Conservation (phyloP, 2,888 invertebrate species). For the Prostheceraeus crozeri region DNA sequence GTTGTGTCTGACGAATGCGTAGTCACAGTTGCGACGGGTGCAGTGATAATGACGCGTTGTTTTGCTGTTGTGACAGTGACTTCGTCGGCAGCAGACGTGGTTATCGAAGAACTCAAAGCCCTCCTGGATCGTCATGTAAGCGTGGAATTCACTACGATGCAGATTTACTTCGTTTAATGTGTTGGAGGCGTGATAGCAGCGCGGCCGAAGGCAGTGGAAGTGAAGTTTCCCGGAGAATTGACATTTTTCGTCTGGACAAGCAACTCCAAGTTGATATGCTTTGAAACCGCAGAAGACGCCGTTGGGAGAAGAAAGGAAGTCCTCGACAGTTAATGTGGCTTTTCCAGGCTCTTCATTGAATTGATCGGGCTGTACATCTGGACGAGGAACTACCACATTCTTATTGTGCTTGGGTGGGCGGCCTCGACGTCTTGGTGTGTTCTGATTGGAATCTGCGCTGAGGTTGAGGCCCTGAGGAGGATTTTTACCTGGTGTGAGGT, state of each 20-base stretch:
- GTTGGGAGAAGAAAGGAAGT: conserved; percentile 41
- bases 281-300: conserved; percentile 37
- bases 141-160: conserved; percentile 78
- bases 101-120: conserved; percentile 76
- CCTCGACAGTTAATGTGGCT: conserved; percentile 24
- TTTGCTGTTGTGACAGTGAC: conserved; percentile 65
- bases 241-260: conserved; percentile 47
- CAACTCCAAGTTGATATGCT: not conserved
- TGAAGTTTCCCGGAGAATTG: conserved; percentile 69
- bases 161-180: conserved; percentile 69
- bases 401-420: conserved; percentile 80
- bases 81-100: conserved; percentile 66
- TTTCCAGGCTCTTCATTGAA: conserved; percentile 5
- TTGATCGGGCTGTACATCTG: conserved; percentile 42
- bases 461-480: not conserved
- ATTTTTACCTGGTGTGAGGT: not conserved
- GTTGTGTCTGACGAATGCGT: conserved; percentile 68
- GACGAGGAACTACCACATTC: conserved; percentile 44
- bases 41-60: conserved; percentile 72
- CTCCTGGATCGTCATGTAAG: conserved; percentile 67
- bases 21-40: conserved; percentile 65
- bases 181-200: conserved; percentile 76
- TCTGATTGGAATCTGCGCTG: not conserved
- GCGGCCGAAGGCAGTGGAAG: conserved; percentile 73
- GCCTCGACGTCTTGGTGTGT: conserved; percentile 68